Base-by-base conservation (phyloP, 1,140 invertebrate species). In the Lepidostoma basale region DNA sequence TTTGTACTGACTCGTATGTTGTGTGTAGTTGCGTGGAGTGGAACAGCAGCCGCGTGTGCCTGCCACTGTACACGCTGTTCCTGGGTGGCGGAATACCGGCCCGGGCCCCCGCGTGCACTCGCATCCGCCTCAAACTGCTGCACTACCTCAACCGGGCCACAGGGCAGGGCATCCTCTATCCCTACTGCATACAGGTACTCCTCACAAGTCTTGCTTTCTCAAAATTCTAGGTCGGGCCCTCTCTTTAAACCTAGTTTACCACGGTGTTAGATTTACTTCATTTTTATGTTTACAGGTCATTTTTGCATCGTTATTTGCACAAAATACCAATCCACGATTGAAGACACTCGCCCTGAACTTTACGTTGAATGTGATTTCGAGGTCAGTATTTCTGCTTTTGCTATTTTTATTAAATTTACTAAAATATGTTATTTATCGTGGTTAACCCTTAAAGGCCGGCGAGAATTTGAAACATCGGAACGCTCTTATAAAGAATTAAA, bases 221-320 rank as follows among this genome's bases (percentile, higher is more conserved):
- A n/a, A n/a, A n/a, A n/a, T n/a, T n/a, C n/a, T n/a, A n/a, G n/a
- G n/a, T n/a, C n/a, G n/a, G n/a, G 30, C 30, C 6, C 30, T 33
- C 30, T 33, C 12, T 33, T 33, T 33, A 12, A 12, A 12, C 30
- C 5, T 33, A 12, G 5, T 33, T 5, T 6, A 33, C 30, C n/a
- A n/a, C n/a, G n/a, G n/a, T n/a, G n/a, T n/a, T n/a, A n/a, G n/a
- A n/a, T n/a, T 33, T 6, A n/a, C 8, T 45, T 45, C 3, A 14
- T 45, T 45, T 3, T 45, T 45, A 8, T 45, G 2, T 30, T 56
- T 85, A 39, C 78, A 92, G 88, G 88, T 94, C 16, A 88, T 96
- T 66, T 96, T 95, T 82, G 92, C 95, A 73, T 91, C 92, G 36
- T 79, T 97, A 5, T 95, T 92, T 83, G 93, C 93, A 49, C 86